Evolutionary conservation across 2,113 vertebrate species (phyloP).

Genomic region (Corvus cornix): DNA sequence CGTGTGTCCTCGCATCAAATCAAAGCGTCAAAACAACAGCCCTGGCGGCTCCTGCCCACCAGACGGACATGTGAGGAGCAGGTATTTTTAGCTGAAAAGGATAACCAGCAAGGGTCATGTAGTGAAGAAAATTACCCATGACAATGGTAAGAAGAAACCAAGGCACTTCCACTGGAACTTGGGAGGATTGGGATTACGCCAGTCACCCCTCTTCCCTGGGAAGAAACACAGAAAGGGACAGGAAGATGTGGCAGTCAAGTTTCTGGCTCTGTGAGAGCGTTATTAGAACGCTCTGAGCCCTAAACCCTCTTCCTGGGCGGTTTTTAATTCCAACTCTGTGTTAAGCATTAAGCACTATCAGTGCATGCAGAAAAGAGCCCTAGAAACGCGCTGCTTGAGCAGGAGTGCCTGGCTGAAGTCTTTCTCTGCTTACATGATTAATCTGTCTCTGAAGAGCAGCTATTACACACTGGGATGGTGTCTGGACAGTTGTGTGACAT

Average conservation of each 20-base stretch:
- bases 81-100: neutral
- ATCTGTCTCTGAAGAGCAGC: neutral
- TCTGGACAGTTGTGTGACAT: neutral
- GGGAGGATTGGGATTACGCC: neutral
- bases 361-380: neutral
- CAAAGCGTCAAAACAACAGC: slow-evolving; percentile 15
- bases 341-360: neutral
- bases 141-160: neutral
- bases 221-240: neutral
- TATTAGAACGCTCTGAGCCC: neutral
- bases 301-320: neutral
- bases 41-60: neutral
- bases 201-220: neutral
- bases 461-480: neutral
- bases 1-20: neutral
- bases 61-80: neutral
- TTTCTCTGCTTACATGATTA: neutral
- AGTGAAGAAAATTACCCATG: neutral
- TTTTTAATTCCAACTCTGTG: neutral
- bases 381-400: neutral
- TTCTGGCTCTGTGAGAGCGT: neutral
- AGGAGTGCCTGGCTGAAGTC: neutral
- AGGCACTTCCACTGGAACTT: neutral
- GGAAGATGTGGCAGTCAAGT: neutral
- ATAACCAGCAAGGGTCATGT: neutral